Conservation (phyloP, 2,888 invertebrate genomes). For the Tiphia femorata region DNA sequence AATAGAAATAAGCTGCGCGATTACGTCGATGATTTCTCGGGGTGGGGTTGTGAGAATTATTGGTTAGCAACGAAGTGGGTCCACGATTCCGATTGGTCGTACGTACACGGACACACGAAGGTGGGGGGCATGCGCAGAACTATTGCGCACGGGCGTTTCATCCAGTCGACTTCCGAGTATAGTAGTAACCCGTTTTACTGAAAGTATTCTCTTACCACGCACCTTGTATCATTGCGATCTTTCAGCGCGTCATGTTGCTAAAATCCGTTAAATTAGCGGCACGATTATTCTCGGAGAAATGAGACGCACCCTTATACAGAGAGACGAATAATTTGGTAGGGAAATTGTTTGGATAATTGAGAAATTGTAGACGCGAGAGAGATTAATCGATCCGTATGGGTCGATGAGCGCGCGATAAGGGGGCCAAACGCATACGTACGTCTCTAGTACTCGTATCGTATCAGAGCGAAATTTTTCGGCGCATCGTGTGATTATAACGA, state of each 20-base stretch:
- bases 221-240: constrained; percentile 46
- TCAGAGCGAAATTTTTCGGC: background rate
- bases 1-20: constrained; percentile 45
- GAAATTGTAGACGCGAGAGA: background rate
- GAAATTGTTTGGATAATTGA: constrained; percentile 15
- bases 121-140: constrained; percentile 47
- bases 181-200: constrained; percentile 47
- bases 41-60: constrained; percentile 31
- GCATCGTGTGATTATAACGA: too few relatives aligned
- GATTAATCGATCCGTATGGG: constrained; percentile 11
- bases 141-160: constrained; percentile 45
- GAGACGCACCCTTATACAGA: constrained; percentile 18
- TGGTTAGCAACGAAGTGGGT: constrained; percentile 27
- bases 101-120: constrained; percentile 25
- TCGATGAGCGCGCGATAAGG: background rate
- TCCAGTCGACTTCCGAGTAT: constrained; percentile 52
- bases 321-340: constrained; percentile 14
- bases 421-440: background rate
- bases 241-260: constrained; percentile 32
- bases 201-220: constrained; percentile 32
- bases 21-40: constrained; percentile 39
- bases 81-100: constrained; percentile 43
- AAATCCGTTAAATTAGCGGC: too few relatives aligned
- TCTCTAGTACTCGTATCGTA: background rate
- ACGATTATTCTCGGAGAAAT: too few relatives aligned